Base-by-base conservation (phyloP, 2,797 vertebrate species). In the Hemitrygon akajei region DNA sequence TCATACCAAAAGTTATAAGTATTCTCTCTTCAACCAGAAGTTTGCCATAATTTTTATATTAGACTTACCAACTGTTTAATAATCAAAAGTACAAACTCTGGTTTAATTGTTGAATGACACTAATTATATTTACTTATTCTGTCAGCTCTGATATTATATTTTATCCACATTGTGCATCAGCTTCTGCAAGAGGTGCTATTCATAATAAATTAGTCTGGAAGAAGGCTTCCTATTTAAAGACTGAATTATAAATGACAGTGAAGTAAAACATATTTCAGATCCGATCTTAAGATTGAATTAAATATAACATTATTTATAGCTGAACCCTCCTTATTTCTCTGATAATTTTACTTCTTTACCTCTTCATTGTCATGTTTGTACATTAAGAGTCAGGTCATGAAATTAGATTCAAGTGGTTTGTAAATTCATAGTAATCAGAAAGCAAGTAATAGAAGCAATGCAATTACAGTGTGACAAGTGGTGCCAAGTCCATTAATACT, bases 341-440 rank as follows among this genome's bases (percentile, higher is more conserved):
- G 27, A 76, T 92, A 92, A 75, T 75, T 92, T 75, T 47, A 56
- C 40, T 92, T 40, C 71, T 92, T 92, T 92, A 75, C 40, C 71
- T 75, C 14, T 92, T 92, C 91, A 92, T 75, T 92, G 69, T 92
- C 40, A 11, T n/a, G 22, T 56, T 56, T 75, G 40, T 73, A 76
- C 37, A 14, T 75, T 92, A 16, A 92, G 34, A 92, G 22, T 92
- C 69, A 1, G 66, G 25, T 91, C 37, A 47, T 71, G 69, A 73
- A 69, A 92, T 92, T 92, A 73, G 89, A 73, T 73, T 73, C 89
- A 92, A 92, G 71, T 92, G 40, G 73, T 92, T 73, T 92, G 69
- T 92, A 92, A 66, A 89, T 89, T 89, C 86, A 89, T 69, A 89
- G 86, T 66, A 69, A 89, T n/a, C 86, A 89, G 86, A 89, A 66